A percentile compares a stretch with the other conserved stretches of the same genome.
Conservation (phyloP, 2,113 vertebrate species). For the Prietella phreatophila region DNA sequence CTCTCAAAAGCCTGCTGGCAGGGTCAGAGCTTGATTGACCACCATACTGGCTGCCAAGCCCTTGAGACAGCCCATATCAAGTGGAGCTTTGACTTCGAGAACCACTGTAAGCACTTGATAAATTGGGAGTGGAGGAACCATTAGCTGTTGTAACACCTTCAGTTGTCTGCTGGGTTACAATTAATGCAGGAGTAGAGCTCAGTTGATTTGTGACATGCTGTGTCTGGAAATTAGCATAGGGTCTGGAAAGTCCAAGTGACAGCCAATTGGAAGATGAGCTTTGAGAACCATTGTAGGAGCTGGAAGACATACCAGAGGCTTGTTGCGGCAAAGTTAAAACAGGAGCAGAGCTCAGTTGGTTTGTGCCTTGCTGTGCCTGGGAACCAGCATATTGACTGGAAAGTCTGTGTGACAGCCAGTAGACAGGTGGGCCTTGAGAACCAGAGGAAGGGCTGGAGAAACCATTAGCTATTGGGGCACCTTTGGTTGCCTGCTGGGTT, state of each 20-base stretch:
- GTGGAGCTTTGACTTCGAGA: neutral
- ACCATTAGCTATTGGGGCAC: neutral
- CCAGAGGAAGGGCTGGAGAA: neutral
- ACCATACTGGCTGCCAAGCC: too few relatives aligned
- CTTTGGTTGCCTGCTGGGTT: neutral
- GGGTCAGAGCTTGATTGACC: neutral
- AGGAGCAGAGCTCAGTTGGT: neutral
- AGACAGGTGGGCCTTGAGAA: neutral
- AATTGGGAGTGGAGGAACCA: neutral
- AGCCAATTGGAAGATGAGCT: neutral
- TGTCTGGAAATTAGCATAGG: neutral
- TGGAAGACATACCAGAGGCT: neutral
- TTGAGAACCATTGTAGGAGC: neutral
- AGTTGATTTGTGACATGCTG: neutral
- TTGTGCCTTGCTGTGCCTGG: too few relatives aligned
- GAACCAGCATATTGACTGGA: too few relatives aligned
- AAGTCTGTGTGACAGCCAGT: too few relatives aligned
- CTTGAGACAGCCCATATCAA: neutral
- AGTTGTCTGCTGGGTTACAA: neutral
- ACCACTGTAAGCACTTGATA: neutral
- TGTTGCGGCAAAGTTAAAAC: neutral
- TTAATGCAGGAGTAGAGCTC: neutral
- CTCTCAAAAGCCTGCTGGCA: neutral
- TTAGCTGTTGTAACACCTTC: neutral
- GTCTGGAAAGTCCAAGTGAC: neutral